Evolutionary conservation across 2,888 invertebrate genomes (phyloP), one percentile per base, ranked within the genome.

Genomic region (Blera fallax): DNA sequence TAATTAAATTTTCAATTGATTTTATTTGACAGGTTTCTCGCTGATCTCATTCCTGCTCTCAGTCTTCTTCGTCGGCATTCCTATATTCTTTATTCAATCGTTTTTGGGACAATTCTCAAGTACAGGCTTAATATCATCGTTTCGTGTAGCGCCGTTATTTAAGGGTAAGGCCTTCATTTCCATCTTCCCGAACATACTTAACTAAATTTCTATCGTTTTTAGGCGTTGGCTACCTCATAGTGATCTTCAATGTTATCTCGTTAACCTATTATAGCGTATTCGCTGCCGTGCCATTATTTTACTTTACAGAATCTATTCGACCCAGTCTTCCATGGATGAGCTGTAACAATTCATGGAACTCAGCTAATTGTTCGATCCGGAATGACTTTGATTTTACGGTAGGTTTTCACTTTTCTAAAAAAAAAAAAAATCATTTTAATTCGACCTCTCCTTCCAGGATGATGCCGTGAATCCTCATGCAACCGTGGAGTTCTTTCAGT

Each of bases 21-120:
- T 67, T 62, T 54, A 0, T 8, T 32, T 24, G 69, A n/a, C 85
- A 91, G 91, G 87, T 5, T 90, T 89, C 40, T 91, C 90, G 32
- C 80, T 91, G 32, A 88, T 88, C 32, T 89, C 90, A 18, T 91
- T 91, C 81, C 60, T 90, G 62, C 62, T 90, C 24, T 88, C 91
- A 2, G 88, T 91, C 37, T 58, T 89, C 5, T 88, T 91, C 45
- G 90, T 90, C 74, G 89, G 91, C 70, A 95, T 97, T 84, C 98
- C 98, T 0, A 93, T 97, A 88, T 97, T 97, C 91, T 96, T 97
- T 89, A 93, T 98, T 93, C 98, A 98, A 92, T 95, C 97, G 1
- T 95, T 96, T 45, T 93, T 98, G 89, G 98, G 98, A 54, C 98
- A 98, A 90, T 97, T 97, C 91, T 94, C 96, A 40, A 95, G 95